phyloP scores from a whole-genome alignment of 2,888 invertebrate genomes.

The Aphidoletes aphidimyza region DNA sequence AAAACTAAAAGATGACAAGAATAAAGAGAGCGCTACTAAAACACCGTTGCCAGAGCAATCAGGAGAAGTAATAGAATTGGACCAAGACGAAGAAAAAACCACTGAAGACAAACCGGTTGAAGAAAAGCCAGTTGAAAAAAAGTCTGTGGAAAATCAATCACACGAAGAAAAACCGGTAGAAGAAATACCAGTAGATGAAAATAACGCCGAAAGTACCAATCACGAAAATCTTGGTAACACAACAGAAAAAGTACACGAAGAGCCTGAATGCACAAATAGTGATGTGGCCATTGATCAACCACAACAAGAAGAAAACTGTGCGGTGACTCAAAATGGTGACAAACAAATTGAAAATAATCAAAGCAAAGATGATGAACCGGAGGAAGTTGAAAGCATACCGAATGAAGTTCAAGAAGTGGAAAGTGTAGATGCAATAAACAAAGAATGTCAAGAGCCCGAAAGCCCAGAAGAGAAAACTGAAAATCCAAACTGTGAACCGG shows the following conservation, averaged over 20 bases:
- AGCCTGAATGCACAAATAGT: neutral
- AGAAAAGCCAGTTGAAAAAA: constrained; percentile 55
- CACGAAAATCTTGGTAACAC: no score
- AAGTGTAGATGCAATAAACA: neutral
- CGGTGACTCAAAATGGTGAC: no score
- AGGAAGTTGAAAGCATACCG: no score
- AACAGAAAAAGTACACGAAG: neutral
- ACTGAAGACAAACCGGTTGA: neutral
- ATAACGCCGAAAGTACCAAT: neutral
- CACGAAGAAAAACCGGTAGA: constrained; percentile 38
- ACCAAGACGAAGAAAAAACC: neutral
- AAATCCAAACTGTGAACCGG: neutral
- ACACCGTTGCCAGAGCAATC: no score
- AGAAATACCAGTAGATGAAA: neutral
- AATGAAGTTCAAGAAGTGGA: neutral
- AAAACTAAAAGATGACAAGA: neutral
- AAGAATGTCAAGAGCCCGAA: neutral
- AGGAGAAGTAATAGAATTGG: neutral
- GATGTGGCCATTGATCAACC: neutral
- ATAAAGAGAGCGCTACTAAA: no score
- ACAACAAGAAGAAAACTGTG: no score
- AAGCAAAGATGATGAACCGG: no score
- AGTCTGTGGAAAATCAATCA: constrained; percentile 55
- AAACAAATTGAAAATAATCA: no score
- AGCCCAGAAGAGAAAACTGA: neutral